phyloP scores from a whole-genome alignment of 2,113 vertebrate genomes.

The Acanthochromis polyacanthus region DNA sequence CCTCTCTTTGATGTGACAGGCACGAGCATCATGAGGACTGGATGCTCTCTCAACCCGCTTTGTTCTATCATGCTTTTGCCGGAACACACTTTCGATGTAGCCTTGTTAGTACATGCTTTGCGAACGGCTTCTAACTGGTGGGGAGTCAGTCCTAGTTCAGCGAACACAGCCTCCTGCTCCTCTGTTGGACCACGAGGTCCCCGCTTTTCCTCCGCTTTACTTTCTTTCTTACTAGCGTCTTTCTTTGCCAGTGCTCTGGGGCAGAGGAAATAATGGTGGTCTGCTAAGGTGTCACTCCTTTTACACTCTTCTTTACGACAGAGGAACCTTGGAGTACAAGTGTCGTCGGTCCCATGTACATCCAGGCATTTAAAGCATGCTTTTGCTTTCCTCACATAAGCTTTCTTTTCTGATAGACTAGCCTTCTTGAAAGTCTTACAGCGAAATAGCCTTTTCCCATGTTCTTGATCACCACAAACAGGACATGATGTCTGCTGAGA shows the following conservation, averaged over 20 bases:
- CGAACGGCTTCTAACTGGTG: not conserved
- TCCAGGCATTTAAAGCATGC: constrained; percentile 5
- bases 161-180: not conserved
- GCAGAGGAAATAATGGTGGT: too few species aligned
- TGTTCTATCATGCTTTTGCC: not conserved
- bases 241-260: not conserved
- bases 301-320: not conserved
- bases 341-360: not conserved
- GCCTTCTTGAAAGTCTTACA: constrained; percentile 1
- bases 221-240: not conserved
- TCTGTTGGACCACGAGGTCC: not conserved
- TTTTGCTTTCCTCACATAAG: not conserved
- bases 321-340: not conserved
- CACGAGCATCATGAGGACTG: constrained; percentile 6
- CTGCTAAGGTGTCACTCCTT: too few species aligned
- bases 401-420: not conserved
- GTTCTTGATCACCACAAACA: constrained; percentile 3
- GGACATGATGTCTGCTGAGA: not conserved
- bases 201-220: too few species aligned
- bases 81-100: not conserved
- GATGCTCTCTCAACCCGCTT: not conserved
- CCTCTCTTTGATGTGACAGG: constrained; percentile 5
- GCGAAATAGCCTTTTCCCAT: not conserved
- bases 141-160: not conserved
- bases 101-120: not conserved